Evolutionary conservation across 1,140 invertebrate species (phyloP).

Genomic region (Agrilus planipennis): DNA sequence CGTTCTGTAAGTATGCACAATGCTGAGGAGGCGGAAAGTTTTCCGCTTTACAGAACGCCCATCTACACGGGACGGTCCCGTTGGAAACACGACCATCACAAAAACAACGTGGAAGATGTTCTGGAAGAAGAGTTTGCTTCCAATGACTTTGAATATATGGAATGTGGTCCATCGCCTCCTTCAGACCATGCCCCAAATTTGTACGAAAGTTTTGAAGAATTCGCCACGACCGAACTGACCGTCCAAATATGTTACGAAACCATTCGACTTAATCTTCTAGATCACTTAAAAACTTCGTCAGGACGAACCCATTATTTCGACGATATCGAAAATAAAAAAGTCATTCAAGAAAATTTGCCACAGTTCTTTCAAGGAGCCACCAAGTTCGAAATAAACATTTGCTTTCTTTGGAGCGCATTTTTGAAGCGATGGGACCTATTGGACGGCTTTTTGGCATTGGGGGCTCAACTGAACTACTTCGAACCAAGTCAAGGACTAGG

Average conservation of each 20-base stretch:
- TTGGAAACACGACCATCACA: slow-evolving; percentile 33
- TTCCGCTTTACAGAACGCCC: slow-evolving; percentile 29
- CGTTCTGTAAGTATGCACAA: slow-evolving; percentile 32
- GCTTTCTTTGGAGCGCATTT: slow-evolving; percentile 58
- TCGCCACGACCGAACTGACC: slow-evolving; percentile 49
- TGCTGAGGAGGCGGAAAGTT: slow-evolving; percentile 28
- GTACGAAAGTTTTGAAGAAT: slow-evolving; percentile 62
- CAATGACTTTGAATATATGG: slow-evolving; percentile 57
- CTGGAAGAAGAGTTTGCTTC: slow-evolving; percentile 50
- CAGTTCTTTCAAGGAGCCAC: slow-evolving; percentile 40
- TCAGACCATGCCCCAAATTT: slow-evolving; percentile 61
- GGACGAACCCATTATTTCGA: slow-evolving; percentile 53
- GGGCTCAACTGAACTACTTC: slow-evolving; percentile 54
- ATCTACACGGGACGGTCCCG: slow-evolving; percentile 16
- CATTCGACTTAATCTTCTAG: slow-evolving; percentile 54
- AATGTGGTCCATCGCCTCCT: slow-evolving; percentile 57
- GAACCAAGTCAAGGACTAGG: slow-evolving; percentile 55
- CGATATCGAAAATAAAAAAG: slow-evolving; percentile 53
- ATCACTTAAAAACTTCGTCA: slow-evolving; percentile 54
- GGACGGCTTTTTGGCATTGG: slow-evolving; percentile 43
- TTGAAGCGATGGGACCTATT: slow-evolving; percentile 52
- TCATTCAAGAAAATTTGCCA: slow-evolving; percentile 41
- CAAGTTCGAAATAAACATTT: slow-evolving; percentile 52
- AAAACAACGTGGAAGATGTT: slow-evolving; percentile 41
- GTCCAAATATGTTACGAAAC: slow-evolving; percentile 61